phyloP scores from a whole-genome alignment of 2,113 vertebrate species.

The Ammodytes dubius region DNA sequence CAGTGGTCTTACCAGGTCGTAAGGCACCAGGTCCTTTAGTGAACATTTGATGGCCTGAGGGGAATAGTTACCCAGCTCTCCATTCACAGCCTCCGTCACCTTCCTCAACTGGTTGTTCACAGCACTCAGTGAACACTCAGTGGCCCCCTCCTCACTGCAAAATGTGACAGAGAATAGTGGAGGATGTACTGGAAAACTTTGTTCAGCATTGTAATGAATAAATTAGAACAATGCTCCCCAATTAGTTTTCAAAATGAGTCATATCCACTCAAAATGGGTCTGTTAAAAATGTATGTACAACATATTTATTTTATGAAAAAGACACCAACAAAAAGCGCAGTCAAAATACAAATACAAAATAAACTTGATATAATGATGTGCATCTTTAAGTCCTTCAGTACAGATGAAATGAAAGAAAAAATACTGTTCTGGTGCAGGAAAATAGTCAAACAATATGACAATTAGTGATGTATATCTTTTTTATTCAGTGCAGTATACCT shows the following conservation, averaged over 20 bases:
- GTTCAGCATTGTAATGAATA: background rate
- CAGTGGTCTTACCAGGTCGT: conserved; percentile 84
- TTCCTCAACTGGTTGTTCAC: conserved; percentile 85
- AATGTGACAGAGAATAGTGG: background rate
- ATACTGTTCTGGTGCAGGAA: background rate
- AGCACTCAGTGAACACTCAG: conserved; percentile 31
- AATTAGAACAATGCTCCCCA: background rate
- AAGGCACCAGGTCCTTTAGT: conserved; percentile 91
- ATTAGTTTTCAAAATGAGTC: background rate
- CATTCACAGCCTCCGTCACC: conserved; percentile 62
- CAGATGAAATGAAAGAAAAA: background rate
- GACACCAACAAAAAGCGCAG: background rate
- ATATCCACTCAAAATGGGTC: background rate
- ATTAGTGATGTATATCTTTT: background rate
- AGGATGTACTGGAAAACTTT: background rate
- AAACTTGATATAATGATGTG: background rate
- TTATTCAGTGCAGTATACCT: too few species aligned
- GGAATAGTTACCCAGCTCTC: conserved; percentile 76
- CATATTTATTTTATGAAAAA: background rate
- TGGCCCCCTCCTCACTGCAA: conserved; percentile 44
- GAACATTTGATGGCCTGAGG: conserved; percentile 90
- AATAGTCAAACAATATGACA: background rate
- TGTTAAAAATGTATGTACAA: background rate
- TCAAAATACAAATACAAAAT: background rate
- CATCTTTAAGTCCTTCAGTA: background rate